Evolutionary conservation across 2,113 vertebrate genomes (phyloP).

Genomic region (Marmota flaviventris): DNA sequence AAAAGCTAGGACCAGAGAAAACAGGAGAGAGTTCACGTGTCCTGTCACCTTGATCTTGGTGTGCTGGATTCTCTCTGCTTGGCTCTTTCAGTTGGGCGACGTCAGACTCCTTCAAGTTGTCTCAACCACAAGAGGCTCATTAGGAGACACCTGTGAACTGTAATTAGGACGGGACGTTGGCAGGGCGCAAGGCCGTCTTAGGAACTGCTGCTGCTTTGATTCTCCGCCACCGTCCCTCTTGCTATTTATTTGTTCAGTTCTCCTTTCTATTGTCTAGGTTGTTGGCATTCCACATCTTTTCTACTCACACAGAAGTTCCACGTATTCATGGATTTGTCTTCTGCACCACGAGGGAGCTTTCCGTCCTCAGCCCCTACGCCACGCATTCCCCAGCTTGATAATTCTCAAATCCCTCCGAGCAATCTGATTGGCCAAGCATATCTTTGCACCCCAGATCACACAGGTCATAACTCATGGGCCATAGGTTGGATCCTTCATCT

Average conservation of each 20-base stretch:
- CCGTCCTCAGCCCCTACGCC: no score
- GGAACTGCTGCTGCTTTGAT: neutral
- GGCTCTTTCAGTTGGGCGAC: neutral
- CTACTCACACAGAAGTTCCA: neutral
- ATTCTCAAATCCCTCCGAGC: neutral
- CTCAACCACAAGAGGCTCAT: neutral
- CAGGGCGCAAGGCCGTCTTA: neutral
- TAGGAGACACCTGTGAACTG: neutral
- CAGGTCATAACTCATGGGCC: neutral
- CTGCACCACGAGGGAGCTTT: neutral
- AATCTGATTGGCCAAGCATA: neutral
- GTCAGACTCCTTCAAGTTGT: neutral
- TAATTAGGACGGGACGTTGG: slow-evolving; percentile 49
- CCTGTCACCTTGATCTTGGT: neutral
- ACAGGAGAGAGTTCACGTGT: neutral
- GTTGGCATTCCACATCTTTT: neutral
- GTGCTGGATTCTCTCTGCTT: neutral
- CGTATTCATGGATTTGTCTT: neutral
- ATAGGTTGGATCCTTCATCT: neutral
- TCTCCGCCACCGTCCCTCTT: neutral
- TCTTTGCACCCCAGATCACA: neutral
- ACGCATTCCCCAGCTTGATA: neutral
- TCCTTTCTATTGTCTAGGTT: neutral
- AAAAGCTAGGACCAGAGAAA: neutral
- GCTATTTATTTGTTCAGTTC: neutral